These are phyloP conservation scores for Aphaenogaster ashmeadi DNA, from an alignment of 1,140 invertebrate genomes.

Conservation along the genomic window DNA sequence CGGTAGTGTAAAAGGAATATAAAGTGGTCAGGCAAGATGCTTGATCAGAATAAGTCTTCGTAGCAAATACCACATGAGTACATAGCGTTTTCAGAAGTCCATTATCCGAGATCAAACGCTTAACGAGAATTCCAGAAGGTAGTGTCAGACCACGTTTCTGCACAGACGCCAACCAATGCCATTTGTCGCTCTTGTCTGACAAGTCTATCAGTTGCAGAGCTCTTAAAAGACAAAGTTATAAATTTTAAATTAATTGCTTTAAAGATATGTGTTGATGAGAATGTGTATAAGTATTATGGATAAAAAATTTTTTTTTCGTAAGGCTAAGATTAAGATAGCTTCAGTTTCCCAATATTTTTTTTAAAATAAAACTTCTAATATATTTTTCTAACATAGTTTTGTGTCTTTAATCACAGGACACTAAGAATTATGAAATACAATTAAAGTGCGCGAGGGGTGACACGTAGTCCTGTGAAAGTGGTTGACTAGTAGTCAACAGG, in stretches of 20 bases:
- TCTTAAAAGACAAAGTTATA: conserved; percentile 70
- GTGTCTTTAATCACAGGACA: not conserved
- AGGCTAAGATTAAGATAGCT: not conserved
- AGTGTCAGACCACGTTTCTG: conserved; percentile 92
- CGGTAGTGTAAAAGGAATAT: conserved; percentile 93
- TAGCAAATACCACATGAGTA: conserved; percentile 89
- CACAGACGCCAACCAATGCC: conserved; percentile 92
- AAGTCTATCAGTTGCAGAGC: conserved; percentile 93
- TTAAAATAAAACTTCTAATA: conserved; percentile 10
- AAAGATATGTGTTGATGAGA: not conserved
- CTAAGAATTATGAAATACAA: not conserved
- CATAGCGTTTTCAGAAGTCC: conserved; percentile 93
- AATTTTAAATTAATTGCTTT: not conserved
- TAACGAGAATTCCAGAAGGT: conserved; percentile 91
- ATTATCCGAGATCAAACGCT: conserved; percentile 90
- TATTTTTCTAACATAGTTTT: not conserved
- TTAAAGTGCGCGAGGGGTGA: too few relatives aligned
- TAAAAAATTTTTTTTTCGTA: not conserved
- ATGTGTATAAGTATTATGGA: not conserved
- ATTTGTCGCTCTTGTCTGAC: conserved; percentile 89
- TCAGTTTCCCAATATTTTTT: not conserved
- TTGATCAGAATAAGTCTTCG: conserved; percentile 89
- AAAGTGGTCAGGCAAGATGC: conserved; percentile 90
- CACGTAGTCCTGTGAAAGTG: too few relatives aligned
- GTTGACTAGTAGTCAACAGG: too few relatives aligned